Evolutionary conservation across 2,888 invertebrate genomes (phyloP).

Genomic region (Clanis bilineata): DNA sequence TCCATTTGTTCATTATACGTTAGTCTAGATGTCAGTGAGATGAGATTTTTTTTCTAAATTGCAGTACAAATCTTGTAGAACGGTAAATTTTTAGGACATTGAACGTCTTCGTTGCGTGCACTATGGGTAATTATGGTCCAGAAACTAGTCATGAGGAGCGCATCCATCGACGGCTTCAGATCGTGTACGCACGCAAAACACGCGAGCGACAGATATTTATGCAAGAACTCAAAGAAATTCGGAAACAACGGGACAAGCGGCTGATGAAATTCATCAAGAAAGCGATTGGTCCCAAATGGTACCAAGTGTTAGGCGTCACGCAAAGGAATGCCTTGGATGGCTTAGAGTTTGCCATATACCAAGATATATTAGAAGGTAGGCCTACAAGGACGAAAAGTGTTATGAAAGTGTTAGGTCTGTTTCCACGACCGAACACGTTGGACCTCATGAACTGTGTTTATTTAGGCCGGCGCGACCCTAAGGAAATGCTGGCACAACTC

Average conservation of each 20-base stretch:
- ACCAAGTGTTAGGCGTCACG: conserved; percentile 64
- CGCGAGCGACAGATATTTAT: conserved; percentile 61
- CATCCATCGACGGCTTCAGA: conserved; percentile 43
- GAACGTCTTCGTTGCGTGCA: conserved; percentile 13
- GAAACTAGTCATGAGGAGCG: conserved; percentile 47
- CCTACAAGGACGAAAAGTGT: conserved; percentile 49
- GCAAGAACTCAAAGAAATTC: conserved; percentile 59
- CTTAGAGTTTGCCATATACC: conserved; percentile 54
- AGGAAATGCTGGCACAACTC: conserved; percentile 65
- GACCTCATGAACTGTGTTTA: conserved; percentile 63
- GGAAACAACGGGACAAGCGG: conserved; percentile 42
- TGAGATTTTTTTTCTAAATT: conserved; percentile 54
- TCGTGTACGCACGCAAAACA: conserved; percentile 54
- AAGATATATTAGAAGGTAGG: conserved; percentile 64
- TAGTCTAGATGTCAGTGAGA: background rate
- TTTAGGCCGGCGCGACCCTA: conserved; percentile 57
- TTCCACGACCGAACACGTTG: conserved; percentile 47
- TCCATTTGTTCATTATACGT: background rate
- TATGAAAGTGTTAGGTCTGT: conserved; percentile 55
- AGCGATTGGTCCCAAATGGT: conserved; percentile 65
- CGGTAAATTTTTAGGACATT: conserved; percentile 7
- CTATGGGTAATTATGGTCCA: conserved; percentile 45
- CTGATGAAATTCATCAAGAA: conserved; percentile 38
- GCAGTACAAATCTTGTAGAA: conserved; percentile 30
- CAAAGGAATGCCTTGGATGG: conserved; percentile 59